Evolutionary conservation across 2,797 vertebrate species (phyloP), one percentile per base, ranked within the genome.

Genomic region (Alosa sapidissima): DNA sequence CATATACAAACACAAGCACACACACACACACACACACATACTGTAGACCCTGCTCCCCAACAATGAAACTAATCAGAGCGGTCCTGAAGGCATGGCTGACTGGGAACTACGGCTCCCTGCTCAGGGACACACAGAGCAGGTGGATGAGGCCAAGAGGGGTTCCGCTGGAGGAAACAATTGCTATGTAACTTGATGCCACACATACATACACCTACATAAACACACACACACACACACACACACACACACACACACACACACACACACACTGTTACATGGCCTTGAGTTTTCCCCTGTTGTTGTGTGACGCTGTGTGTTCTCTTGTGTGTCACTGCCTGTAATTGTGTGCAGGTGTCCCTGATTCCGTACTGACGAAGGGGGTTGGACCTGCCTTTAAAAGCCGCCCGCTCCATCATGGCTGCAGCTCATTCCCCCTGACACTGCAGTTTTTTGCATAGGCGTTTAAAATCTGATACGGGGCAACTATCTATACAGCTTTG

Each of bases 1-100:
- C 54, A 55, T 14, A 55, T 14, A 55, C 16, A 55, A 14, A 60
- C 21, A 68, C 62, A 68, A 28, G 36, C 62, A 68, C 9, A 68
- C 54, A 55, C 16, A 58, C 54, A 62, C 10, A 68, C 62, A 65
- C 60, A 36, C 65, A 68, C 65, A 68, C 28, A 28, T 28, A 28
- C 28, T 28, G 36, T 24, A 68, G 28, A 68, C 28, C 10, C 62
- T 33, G 62, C 28, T 68, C 62, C 62, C 28, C 91, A 90, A 94
- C 92, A 94, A 93, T 91, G 89, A 89, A 92, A 92, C 92, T 91
- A 92, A 94, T 94, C 91, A 92, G 84, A 91, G 51, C 65, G 10
- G 45, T 89, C 88, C 87, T 89, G 91, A 84, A 82, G 65, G 28
- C 65, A 72, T 72, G 65, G 65, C 33, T 72, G 65, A 72, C 13